Base-by-base conservation (phyloP, 1,140 invertebrate genomes). In the Ruditapes philippinarum region DNA sequence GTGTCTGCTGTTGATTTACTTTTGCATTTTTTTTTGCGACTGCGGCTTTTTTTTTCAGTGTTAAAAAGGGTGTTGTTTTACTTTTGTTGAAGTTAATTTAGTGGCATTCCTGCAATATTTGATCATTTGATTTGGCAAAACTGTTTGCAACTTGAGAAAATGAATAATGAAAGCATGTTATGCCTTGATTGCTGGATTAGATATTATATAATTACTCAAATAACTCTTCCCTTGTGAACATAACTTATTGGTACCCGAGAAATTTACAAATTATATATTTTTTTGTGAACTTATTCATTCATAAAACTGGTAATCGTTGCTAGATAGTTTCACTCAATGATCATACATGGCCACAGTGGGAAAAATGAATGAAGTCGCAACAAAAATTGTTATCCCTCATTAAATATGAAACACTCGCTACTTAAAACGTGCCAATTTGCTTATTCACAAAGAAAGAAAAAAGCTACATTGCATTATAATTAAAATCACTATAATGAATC, bases 311-410 rank as follows among this genome's bases (percentile, higher is more conserved):
- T 70, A 38, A 70, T 28, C 33, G 14, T 4, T 38, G 33, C 11
- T 38, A 70, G 65, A 70, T 70, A 70, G 65, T 70, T 70, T 38
- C 65, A 25, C 65, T 17, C 22, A 17, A 40, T 78, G 74, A 78
- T 78, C 74, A 78, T 9, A 78, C 22, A 28, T 17, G 22, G 3
- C 33, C 31, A 33, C 28, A 4, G 1, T 54, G 65, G 12, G 74
- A 51, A 76, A 78, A 54, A 78, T 78, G 74, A 78, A 78, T 33
- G 49, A 78, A 78, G 51, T 25, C 51, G 38, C 25, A 22, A 51
- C 9, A 28, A 49, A 42, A 14, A 28, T 57, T 54, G 42, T 78
- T 49, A 78, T 25, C 42, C 74, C 49, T 78, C 45, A 49, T 78
- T 78, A 33, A 78, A 78, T 49, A 17, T 11, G 36, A 78, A 78